Percentiles rank a stretch among this genome's conserved stretches.
Evolutionary conservation across 2,113 vertebrate species (phyloP).

Genomic region (Thalassarche chlororhynchos): DNA sequence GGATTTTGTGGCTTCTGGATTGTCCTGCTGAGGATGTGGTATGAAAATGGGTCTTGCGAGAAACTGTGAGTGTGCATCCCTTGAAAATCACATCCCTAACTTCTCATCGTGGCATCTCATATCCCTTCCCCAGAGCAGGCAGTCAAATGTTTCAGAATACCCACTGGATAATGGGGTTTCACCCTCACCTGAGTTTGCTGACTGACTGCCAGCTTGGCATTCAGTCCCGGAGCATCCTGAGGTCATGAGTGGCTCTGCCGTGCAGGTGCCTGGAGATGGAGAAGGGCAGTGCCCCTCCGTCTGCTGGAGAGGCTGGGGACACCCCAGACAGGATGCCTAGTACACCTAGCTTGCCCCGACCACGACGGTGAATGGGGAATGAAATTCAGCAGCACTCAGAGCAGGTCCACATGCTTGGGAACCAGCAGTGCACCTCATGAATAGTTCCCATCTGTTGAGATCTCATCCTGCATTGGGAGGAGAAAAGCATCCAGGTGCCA

Average conservation of each 20-base stretch:
- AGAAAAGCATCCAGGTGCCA: background rate
- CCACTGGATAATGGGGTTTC: background rate
- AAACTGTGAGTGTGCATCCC: fast-evolving
- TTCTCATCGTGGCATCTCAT: background rate
- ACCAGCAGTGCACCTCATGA: background rate
- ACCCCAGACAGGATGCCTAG: background rate
- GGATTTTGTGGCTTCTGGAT: background rate
- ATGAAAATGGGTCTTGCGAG: background rate
- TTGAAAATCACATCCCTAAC: background rate
- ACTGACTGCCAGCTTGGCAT: background rate
- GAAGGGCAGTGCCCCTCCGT: background rate
- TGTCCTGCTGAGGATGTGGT: background rate
- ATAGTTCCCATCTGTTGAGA: background rate
- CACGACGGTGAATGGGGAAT: background rate
- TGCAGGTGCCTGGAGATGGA: background rate
- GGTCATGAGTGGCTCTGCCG: background rate
- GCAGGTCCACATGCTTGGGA: background rate
- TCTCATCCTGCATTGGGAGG: background rate
- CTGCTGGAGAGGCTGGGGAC: background rate
- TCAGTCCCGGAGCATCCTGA: background rate
- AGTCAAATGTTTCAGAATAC: background rate
- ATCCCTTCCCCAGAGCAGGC: background rate
- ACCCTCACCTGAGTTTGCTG: background rate
- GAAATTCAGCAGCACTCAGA: background rate
- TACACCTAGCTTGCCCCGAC: background rate